Percentiles rank a stretch among this genome's conserved stretches.
These are phyloP conservation scores for Drosophila recens DNA, from an alignment of 2,888 invertebrate species.

Conservation along the genomic window DNA sequence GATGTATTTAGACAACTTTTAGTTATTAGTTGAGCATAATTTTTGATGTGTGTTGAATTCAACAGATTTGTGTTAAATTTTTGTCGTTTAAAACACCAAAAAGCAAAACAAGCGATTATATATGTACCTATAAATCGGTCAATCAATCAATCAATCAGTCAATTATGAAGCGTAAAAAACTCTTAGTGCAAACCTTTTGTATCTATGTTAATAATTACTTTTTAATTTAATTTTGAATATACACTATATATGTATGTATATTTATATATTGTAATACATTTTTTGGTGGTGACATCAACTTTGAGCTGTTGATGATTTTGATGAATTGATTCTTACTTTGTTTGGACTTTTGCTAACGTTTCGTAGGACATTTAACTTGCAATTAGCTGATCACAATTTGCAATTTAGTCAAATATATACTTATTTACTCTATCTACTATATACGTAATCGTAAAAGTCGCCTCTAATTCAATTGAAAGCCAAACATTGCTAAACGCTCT, in stretches of 20 bases:
- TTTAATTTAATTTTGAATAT: slow-evolving; percentile 19
- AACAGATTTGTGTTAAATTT: slow-evolving; percentile 31
- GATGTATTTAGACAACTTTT: slow-evolving; percentile 53
- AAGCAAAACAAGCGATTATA: slow-evolving; percentile 30
- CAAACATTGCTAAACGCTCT: slow-evolving; percentile 27
- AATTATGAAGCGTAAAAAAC: neutral
- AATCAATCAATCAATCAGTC: slow-evolving; percentile 19
- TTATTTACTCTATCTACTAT: slow-evolving; percentile 37
- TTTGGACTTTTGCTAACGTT: slow-evolving; percentile 79
- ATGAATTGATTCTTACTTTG: slow-evolving; percentile 68
- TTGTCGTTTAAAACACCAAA: slow-evolving; percentile 24
- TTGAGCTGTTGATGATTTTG: slow-evolving; percentile 45
- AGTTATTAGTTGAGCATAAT: slow-evolving; percentile 46
- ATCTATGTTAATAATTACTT: slow-evolving; percentile 27
- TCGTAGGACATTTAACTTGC: slow-evolving; percentile 72
- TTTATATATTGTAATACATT: slow-evolving; percentile 29
- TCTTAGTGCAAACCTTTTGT: slow-evolving; percentile 30
- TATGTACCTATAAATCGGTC: slow-evolving; percentile 34
- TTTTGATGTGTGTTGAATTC: slow-evolving; percentile 51
- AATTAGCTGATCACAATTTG: slow-evolving; percentile 56
- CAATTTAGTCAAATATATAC: slow-evolving; percentile 47
- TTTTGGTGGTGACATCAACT: slow-evolving; percentile 47
- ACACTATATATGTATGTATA: neutral
- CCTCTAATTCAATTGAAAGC: slow-evolving; percentile 28
- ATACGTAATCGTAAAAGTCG: slow-evolving; percentile 31